A percentile compares a stretch with the other conserved stretches of the same genome.
These are phyloP conservation scores for Apocheima hispidaria DNA, from an alignment of 2,888 invertebrate species.

Conservation along the genomic window DNA sequence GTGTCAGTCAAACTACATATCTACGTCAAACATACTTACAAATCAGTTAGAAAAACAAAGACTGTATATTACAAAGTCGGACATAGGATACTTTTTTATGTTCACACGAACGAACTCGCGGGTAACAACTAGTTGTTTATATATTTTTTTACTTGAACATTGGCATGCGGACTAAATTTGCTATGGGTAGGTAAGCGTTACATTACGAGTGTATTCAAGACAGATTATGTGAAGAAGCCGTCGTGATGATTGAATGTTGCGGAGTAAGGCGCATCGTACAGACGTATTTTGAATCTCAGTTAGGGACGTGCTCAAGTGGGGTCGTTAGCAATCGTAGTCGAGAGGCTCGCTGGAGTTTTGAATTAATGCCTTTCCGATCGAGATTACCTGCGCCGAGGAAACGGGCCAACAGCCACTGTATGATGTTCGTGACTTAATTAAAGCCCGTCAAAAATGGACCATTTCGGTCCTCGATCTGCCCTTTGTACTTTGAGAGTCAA, in stretches of 20 bases:
- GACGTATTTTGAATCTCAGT: slow-evolving; percentile 53
- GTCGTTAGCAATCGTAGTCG: slow-evolving; percentile 61
- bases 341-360: slow-evolving; percentile 68
- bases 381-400: slow-evolving; percentile 70
- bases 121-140: too few species aligned
- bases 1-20: too few species aligned
- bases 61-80: too few species aligned
- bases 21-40: too few species aligned
- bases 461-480: slow-evolving; percentile 55
- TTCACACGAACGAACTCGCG: too few species aligned
- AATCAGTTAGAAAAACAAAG: too few species aligned
- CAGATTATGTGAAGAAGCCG: slow-evolving; percentile 10
- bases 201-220: neutral
- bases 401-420: slow-evolving; percentile 58
- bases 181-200: neutral
- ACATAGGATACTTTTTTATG: too few species aligned
- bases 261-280: slow-evolving; percentile 30
- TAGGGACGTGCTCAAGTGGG: slow-evolving; percentile 71
- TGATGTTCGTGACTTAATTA: slow-evolving; percentile 74
- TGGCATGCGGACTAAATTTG: neutral
- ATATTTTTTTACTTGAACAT: neutral
- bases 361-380: slow-evolving; percentile 73
- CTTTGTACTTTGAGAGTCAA: slow-evolving; percentile 40
- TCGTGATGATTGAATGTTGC: slow-evolving; percentile 18
- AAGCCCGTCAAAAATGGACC: slow-evolving; percentile 62